phyloP scores from a whole-genome alignment of 2,113 vertebrate genomes.

The Centropus unirufus region DNA sequence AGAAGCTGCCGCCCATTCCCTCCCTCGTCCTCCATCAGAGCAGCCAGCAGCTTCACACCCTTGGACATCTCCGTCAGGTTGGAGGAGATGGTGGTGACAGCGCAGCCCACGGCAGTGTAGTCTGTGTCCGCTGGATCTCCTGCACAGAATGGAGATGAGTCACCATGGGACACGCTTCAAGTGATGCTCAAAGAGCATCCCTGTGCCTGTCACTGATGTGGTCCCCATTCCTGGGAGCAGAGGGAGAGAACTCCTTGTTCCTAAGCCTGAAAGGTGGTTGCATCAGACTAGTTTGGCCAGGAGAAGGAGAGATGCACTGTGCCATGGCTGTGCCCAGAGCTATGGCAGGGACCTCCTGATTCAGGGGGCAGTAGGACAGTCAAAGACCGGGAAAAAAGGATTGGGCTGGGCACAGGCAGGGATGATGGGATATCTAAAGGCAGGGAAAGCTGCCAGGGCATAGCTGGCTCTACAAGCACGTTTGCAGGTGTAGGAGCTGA shows the following conservation, averaged over 20 bases:
- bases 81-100: constrained; percentile 96
- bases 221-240: not conserved
- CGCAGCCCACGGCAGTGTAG: constrained; percentile 96
- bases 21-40: constrained; percentile 95
- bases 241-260: not conserved
- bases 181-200: not conserved
- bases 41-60: constrained; percentile 93
- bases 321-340: accelerated
- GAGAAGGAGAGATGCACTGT: not conserved
- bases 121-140: constrained; percentile 96
- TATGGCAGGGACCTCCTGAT: not conserved
- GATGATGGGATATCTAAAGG: not conserved
- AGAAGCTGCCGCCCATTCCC: constrained; percentile 90
- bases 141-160: constrained; percentile 29
- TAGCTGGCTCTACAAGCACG: accelerated
- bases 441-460: not conserved
- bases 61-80: constrained; percentile 99
- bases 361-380: not conserved
- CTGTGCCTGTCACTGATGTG: accelerated
- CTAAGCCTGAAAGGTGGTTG: not conserved
- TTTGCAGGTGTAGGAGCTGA: not conserved
- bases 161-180: not conserved
- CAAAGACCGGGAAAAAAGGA: not conserved
- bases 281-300: not conserved
- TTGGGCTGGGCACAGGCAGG: not conserved